A percentile compares a stretch with the other conserved stretches of the same genome.
Conservation (phyloP, 2,888 invertebrate species). For the Operophtera brumata region DNA sequence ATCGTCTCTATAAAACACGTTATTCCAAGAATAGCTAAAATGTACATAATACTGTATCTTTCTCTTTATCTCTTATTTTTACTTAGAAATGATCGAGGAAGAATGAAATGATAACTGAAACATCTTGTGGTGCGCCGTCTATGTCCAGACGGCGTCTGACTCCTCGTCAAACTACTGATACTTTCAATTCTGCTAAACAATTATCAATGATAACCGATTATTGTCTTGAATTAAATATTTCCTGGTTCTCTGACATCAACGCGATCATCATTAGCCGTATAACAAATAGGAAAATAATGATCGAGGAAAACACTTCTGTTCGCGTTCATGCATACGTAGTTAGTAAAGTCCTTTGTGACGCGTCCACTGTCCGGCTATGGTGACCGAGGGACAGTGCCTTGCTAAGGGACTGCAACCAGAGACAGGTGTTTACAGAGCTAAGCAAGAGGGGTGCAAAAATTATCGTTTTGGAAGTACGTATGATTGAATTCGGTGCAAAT, state of each 20-base stretch:
- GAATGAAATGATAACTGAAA: not conserved
- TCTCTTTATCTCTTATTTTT: no score
- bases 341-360: conserved; percentile 70
- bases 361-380: conserved; percentile 38
- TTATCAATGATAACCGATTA: conserved; percentile 16
- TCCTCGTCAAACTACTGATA: not conserved
- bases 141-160: no score
- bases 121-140: not conserved
- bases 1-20: not conserved
- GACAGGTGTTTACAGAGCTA: not conserved
- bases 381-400: conserved; percentile 47
- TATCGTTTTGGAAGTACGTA: no score
- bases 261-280: conserved; percentile 39
- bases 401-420: not conserved
- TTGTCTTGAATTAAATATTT: conserved; percentile 37
- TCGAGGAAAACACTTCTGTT: conserved; percentile 69
- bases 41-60: not conserved
- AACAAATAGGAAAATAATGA: conserved; percentile 63
- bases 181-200: conserved; percentile 1
- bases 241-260: conserved; percentile 49
- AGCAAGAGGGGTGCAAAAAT: not conserved
- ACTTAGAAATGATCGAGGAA: not conserved
- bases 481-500: not conserved
- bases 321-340: conserved; percentile 48
- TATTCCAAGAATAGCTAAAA: not conserved